Percentiles rank a stretch among this genome's conserved stretches.
Evolutionary conservation across 1,140 invertebrate genomes (phyloP).

Genomic region (Ceratina japonica): DNA sequence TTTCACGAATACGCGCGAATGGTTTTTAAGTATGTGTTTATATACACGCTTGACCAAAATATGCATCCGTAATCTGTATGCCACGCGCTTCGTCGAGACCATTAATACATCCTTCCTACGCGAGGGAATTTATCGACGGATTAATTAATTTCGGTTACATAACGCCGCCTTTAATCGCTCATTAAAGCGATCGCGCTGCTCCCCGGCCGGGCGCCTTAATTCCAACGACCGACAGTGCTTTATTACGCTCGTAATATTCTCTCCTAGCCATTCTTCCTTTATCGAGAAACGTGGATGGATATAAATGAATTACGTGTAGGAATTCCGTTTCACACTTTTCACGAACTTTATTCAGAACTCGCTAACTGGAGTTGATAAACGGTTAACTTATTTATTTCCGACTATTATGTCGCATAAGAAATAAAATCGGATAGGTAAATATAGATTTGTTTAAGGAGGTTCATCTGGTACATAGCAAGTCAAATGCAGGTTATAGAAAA

Average conservation of each 20-base stretch:
- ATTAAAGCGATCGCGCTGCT: constrained; percentile 42
- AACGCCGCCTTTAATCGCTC: constrained; percentile 62
- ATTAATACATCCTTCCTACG: constrained; percentile 57
- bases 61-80: constrained; percentile 60
- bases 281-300: neutral
- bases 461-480: too few species aligned
- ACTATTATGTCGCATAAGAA: too few species aligned
- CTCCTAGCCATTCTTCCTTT: neutral
- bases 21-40: neutral
- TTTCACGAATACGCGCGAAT: neutral
- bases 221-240: constrained; percentile 45
- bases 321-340: too few species aligned
- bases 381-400: too few species aligned
- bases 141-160: constrained; percentile 72
- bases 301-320: too few species aligned
- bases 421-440: too few species aligned
- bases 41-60: constrained; percentile 38
- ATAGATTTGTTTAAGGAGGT: too few species aligned
- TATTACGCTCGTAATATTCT: constrained; percentile 11
- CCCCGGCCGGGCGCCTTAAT: constrained; percentile 51
- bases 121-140: constrained; percentile 62
- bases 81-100: constrained; percentile 63
- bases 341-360: too few species aligned
- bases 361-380: too few species aligned
- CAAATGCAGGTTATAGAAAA: too few species aligned